phyloP scores from a whole-genome alignment of 1,140 invertebrate genomes.

The Chlorops oryzae region DNA sequence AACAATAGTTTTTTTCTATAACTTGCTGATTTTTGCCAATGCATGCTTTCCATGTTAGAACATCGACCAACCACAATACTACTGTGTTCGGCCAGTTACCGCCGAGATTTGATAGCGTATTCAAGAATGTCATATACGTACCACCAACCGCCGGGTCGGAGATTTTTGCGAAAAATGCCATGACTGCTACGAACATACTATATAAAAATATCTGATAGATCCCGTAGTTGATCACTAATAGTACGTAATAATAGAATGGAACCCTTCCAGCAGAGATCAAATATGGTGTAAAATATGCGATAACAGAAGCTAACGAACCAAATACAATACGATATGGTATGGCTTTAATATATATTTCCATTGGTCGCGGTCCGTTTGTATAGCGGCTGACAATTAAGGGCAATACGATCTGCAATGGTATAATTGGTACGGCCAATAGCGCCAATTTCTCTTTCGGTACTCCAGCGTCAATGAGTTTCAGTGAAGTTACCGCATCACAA shows the following conservation, averaged over 20 bases:
- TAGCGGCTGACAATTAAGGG: constrained; percentile 84
- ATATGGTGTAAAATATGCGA: constrained; percentile 80
- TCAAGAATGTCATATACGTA: constrained; percentile 98
- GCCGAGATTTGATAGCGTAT: constrained; percentile 93
- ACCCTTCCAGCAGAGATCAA: constrained; percentile 62
- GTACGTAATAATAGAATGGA: constrained; percentile 72
- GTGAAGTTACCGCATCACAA: constrained; percentile 87
- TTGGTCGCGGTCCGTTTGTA: constrained; percentile 78
- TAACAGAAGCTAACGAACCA: constrained; percentile 71
- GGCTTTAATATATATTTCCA: constrained; percentile 83
- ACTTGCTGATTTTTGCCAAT: constrained; percentile 46
- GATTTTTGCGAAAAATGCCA: constrained; percentile 57
- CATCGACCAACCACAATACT: constrained; percentile 87
- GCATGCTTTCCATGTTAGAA: constrained; percentile 75
- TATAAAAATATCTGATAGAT: constrained; percentile 78
- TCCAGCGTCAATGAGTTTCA: constrained; percentile 93
- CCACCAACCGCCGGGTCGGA: constrained; percentile 86
- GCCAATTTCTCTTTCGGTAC: constrained; percentile 94
- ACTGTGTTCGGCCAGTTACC: constrained; percentile 95
- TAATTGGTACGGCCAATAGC: constrained; percentile 81
- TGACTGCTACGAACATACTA: constrained; percentile 63
- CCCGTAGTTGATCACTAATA: constrained; percentile 73
- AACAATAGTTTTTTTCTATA: constrained; percentile 51
- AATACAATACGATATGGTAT: constrained; percentile 83
- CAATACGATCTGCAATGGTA: constrained; percentile 91